These are phyloP conservation scores for Dyspetes luteomarginatus DNA, from an alignment of 2,888 invertebrate species.

Conservation along the genomic window DNA sequence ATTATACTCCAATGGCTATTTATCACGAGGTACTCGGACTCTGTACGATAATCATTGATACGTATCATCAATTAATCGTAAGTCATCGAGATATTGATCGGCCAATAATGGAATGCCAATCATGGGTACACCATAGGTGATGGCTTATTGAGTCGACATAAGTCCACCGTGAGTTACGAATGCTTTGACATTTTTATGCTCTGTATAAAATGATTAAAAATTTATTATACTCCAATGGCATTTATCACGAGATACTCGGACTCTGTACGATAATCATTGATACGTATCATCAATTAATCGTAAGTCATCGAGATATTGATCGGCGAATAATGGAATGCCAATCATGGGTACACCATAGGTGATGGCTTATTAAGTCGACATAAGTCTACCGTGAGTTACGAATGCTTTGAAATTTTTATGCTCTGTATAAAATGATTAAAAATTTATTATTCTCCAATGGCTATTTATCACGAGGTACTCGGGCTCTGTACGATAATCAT, in stretches of 20 bases:
- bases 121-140: slow-evolving; percentile 75
- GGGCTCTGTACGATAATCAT: slow-evolving; percentile 61
- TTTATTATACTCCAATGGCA: too few species aligned
- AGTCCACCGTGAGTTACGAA: slow-evolving; percentile 80
- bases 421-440: slow-evolving; percentile 63
- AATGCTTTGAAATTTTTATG: slow-evolving; percentile 77
- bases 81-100: too few species aligned
- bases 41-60: too few species aligned
- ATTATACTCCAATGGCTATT: too few species aligned
- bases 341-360: too few species aligned
- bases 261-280: too few species aligned
- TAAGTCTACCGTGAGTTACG: slow-evolving; percentile 77
- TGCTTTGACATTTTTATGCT: slow-evolving; percentile 75
- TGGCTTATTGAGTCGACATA: slow-evolving; percentile 76
- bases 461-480: slow-evolving; percentile 65
- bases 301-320: slow-evolving; percentile 74
- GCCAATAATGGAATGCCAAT: slow-evolving; percentile 78
- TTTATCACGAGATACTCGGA: too few species aligned
- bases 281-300: too few species aligned
- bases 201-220: slow-evolving; percentile 65
- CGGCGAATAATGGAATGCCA: slow-evolving; percentile 77
- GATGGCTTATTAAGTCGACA: too few species aligned
- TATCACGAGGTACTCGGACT: too few species aligned
- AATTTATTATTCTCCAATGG: too few species aligned
- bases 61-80: too few species aligned